Conservation (phyloP, 2,888 invertebrate genomes). For the Yponomeuta evonymella region DNA sequence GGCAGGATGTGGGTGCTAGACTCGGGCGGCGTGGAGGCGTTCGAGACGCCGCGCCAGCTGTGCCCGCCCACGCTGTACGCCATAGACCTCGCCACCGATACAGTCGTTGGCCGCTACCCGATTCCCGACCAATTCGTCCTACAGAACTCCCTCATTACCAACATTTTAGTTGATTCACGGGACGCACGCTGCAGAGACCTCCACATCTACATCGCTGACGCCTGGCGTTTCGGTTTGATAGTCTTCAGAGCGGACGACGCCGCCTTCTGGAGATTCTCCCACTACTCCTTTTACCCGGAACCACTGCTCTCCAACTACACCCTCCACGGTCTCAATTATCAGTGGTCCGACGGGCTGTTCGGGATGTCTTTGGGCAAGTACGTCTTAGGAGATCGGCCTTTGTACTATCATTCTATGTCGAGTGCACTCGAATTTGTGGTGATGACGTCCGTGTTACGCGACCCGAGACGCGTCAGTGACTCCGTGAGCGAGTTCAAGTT, state of each 20-base stretch:
- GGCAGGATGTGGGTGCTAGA: conserved; percentile 88
- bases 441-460: conserved; percentile 80
- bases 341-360: conserved; percentile 89
- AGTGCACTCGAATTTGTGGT: conserved; percentile 87
- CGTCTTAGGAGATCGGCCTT: conserved; percentile 74
- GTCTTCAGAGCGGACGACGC: conserved; percentile 78
- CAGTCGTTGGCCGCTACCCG: conserved; percentile 77
- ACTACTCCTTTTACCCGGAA: conserved; percentile 82
- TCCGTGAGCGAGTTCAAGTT: conserved; percentile 59
- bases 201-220: conserved; percentile 82
- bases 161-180: conserved; percentile 80
- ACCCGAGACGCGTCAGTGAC: conserved; percentile 68
- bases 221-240: conserved; percentile 79
- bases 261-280: conserved; percentile 80
- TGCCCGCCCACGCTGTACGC: conserved; percentile 85
- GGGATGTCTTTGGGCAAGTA: conserved; percentile 82
- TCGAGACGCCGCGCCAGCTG: conserved; percentile 78
- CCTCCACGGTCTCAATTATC: conserved; percentile 84
- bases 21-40: conserved; percentile 84
- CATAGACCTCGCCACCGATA: conserved; percentile 82
- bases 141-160: conserved; percentile 81
- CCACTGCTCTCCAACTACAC: conserved; percentile 84
- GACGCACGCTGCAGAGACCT: conserved; percentile 78
- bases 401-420: conserved; percentile 90
- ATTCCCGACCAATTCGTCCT: conserved; percentile 81